phyloP scores from a whole-genome alignment of 2,113 vertebrate species.

The Euleptes europaea region DNA sequence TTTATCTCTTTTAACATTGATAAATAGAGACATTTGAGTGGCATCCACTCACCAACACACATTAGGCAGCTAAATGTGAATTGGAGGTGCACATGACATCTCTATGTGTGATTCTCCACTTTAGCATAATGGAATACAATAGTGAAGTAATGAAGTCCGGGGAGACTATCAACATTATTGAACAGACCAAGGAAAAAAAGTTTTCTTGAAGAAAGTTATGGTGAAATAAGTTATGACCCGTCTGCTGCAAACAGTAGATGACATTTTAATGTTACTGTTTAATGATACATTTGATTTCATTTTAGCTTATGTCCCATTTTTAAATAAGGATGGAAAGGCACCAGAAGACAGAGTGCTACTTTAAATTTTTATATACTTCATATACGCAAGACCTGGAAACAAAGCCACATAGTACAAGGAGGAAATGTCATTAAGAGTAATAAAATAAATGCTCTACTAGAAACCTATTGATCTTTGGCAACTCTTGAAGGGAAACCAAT shows the following conservation, averaged over 20 bases:
- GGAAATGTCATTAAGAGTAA: slow-evolving; percentile 45
- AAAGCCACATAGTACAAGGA: slow-evolving; percentile 37
- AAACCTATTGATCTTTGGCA: slow-evolving; percentile 57
- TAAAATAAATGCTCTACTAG: slow-evolving; percentile 50
- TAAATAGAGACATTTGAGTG: background rate
- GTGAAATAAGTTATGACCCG: slow-evolving; percentile 61
- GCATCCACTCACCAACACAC: background rate
- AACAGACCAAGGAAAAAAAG: slow-evolving; percentile 38
- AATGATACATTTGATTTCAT: slow-evolving; percentile 67
- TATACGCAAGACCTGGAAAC: slow-evolving; percentile 47
- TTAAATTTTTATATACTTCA: slow-evolving; percentile 61
- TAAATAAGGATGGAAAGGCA: slow-evolving; percentile 50
- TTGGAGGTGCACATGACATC: background rate
- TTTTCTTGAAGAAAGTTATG: slow-evolving; percentile 47
- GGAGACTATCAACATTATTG: slow-evolving; percentile 28
- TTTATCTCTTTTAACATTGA: too few relatives aligned
- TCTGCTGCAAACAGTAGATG: slow-evolving; percentile 59
- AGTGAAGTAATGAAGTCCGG: slow-evolving; percentile 30
- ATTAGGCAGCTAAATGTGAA: background rate
- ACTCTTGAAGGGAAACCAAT: slow-evolving; percentile 45
- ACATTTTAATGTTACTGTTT: slow-evolving; percentile 64
- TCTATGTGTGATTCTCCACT: background rate
- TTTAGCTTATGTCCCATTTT: slow-evolving; percentile 52
- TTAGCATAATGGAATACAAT: slow-evolving; percentile 34
- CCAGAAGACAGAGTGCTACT: slow-evolving; percentile 48